Evolutionary conservation across 1,140 invertebrate genomes (phyloP), one percentile per base, ranked within the genome.

Genomic region (Leptopilina boulardi): DNA sequence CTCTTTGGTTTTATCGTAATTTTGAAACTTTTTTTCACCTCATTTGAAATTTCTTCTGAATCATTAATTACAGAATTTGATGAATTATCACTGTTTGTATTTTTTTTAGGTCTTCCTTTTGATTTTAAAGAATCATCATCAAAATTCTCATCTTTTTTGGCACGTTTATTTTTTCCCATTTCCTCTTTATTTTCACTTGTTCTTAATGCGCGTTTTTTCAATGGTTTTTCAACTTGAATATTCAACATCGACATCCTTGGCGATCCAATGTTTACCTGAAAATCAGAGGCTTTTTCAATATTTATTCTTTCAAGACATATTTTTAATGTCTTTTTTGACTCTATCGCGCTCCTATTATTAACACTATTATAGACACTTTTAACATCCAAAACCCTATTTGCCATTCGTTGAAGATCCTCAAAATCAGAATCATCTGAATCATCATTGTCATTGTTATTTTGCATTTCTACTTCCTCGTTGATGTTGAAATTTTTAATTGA

Each of bases 321-420:
- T 23, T n/a, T 26, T 15, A 30, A 4, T 30, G 15, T 8, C 15
- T 66, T n/a, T n/a, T n/a, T 66, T 66, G 21, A 30, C 10, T 66
- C 5, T n/a, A 66, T 30, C 59, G 59, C 59, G 59, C n/a, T 66
- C 59, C 26, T 66, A 66, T 66, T 34, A 30, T 66, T 4, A 15
- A 23, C 59, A 66, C n/a, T n/a, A n/a, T n/a, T n/a, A n/a, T 66
- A 66, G 26, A 66, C 59, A 66, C 59, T 66, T 26, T 66, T 30
- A 13, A 30, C 26, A 15, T 66, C 26, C 26, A 66, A 30, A 30
- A 66, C 59, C 23, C 59, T 11, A 66, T 66, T 30, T 23, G 59
- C 59, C 23, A 66, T 66, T n/a, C 59, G 59, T 66, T 66, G 15
- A 30, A 66, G 59, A 30, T 34, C 13, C 26, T 66, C 59, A 66